Base-by-base conservation (phyloP, 2,113 vertebrate genomes). In the Lophius piscatorius region DNA sequence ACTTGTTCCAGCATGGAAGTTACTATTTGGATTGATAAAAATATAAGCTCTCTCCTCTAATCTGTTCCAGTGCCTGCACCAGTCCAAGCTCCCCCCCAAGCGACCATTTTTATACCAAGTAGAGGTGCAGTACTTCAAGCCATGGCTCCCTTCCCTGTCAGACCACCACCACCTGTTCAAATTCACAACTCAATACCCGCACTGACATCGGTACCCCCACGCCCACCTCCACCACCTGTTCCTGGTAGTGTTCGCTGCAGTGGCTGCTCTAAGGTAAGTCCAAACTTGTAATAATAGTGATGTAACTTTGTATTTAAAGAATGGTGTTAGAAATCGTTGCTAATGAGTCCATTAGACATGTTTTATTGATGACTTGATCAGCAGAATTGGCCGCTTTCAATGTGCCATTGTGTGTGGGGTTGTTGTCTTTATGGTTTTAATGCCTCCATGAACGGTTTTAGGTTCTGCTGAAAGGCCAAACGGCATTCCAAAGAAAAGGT, bases 401-500 rank as follows among this genome's bases (percentile, higher is more conserved):
- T n/a, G n/a, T n/a, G n/a, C n/a, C n/a, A n/a, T n/a, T n/a, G n/a
- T n/a, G n/a, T n/a, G n/a, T n/a, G n/a, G n/a, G n/a, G n/a, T n/a
- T n/a, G n/a, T n/a, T n/a, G n/a, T n/a, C n/a, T n/a, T n/a, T n/a
- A n/a, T n/a, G n/a, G n/a, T n/a, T n/a, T n/a, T n/a, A n/a, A n/a
- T n/a, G n/a, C n/a, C n/a, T n/a, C n/a, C n/a, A n/a, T n/a, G n/a
- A n/a, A n/a, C n/a, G n/a, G n/a, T 29, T 57, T 4, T 12, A 89
- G 86, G 74, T 89, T 69, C 92, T 99, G 67, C 93, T 98, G 70
- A 98, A 97, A 89, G 97, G 97, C 29, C 96, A 98, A 87, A 99
- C 97, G 0, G 97, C 97, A 2, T 99, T 98, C 89, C 96, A 99
- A 78, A 94, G 95, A 77, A 99, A 99, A 91, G 97, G 96, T 31